Conservation (phyloP, 2,797 vertebrate genomes). For the Somateria mollissima region DNA sequence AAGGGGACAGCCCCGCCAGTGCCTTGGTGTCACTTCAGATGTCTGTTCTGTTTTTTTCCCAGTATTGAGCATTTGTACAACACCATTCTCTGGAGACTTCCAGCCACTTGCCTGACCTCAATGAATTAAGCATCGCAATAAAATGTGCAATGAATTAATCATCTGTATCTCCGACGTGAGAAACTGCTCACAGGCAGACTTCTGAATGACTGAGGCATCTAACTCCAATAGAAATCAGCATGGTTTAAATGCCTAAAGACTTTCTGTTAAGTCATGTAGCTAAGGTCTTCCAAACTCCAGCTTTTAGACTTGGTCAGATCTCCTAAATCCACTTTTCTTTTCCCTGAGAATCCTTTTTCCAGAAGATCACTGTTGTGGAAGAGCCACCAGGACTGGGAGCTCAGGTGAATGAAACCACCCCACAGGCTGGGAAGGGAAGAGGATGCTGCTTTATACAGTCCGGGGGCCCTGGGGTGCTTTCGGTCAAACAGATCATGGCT, state of each 20-base stretch:
- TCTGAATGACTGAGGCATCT: background rate
- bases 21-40: background rate
- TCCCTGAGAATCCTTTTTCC: background rate
- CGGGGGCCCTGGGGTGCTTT: background rate
- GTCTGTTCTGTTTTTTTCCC: background rate
- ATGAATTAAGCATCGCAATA: background rate
- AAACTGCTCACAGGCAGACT: slow-evolving; percentile 11
- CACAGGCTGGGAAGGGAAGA: accelerated
- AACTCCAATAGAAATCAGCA: background rate
- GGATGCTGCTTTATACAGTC: background rate
- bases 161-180: slow-evolving; percentile 15
- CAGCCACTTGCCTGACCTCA: slow-evolving; percentile 1
- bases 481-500: background rate
- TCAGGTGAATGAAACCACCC: background rate
- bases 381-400: background rate
- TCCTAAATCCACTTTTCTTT: background rate
- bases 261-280: background rate
- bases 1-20: slow-evolving; percentile 23
- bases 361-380: background rate
- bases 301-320: background rate
- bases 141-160: slow-evolving; percentile 54
- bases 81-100: background rate
- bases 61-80: background rate
- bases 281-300: background rate
- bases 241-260: background rate